Evolutionary conservation across 2,113 vertebrate species (phyloP).

Genomic region (Sinocyclocheilus grahami): DNA sequence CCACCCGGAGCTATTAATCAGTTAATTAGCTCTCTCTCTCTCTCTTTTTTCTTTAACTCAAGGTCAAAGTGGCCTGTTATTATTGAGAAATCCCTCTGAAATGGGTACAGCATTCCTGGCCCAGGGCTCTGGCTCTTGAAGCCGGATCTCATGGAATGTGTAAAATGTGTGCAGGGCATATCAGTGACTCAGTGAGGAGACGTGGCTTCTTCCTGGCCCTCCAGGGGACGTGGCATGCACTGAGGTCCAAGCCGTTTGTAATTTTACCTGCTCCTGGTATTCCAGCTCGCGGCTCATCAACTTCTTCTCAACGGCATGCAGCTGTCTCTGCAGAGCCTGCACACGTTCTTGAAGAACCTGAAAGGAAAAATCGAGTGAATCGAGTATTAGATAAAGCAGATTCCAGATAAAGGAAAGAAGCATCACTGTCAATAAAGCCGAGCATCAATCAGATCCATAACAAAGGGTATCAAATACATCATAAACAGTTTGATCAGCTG

Average conservation of each 20-base stretch:
- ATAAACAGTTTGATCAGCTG: background rate
- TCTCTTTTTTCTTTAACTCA: conserved; percentile 65
- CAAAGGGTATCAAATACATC: background rate
- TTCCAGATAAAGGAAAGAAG: conserved; percentile 28
- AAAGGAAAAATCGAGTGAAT: conserved; percentile 27
- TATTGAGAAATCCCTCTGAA: conserved; percentile 70
- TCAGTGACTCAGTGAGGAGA: conserved; percentile 43
- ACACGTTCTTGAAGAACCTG: conserved; percentile 86
- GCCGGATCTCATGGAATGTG: conserved; percentile 75
- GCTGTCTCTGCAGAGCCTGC: conserved; percentile 76
- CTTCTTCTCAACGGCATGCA: conserved; percentile 77
- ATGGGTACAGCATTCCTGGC: conserved; percentile 72
- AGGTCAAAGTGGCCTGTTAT: conserved; percentile 75
- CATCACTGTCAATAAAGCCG: conserved; percentile 1
- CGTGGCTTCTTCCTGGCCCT: conserved; percentile 7
- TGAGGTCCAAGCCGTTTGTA: conserved; percentile 9
- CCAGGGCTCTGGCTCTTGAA: conserved; percentile 71
- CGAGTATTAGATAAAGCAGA: conserved; percentile 32
- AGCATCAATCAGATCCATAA: background rate
- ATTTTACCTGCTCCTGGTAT: conserved; percentile 85
- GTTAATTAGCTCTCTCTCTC: conserved; percentile 21
- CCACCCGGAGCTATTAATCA: background rate
- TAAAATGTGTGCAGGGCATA: conserved; percentile 73
- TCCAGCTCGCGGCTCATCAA: conserved; percentile 84
- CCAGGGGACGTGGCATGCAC: conserved; percentile 41